Evolutionary conservation across 2,113 vertebrate genomes (phyloP), one percentile per base, ranked within the genome.

Genomic region (Melanotaenia duboulayi): DNA sequence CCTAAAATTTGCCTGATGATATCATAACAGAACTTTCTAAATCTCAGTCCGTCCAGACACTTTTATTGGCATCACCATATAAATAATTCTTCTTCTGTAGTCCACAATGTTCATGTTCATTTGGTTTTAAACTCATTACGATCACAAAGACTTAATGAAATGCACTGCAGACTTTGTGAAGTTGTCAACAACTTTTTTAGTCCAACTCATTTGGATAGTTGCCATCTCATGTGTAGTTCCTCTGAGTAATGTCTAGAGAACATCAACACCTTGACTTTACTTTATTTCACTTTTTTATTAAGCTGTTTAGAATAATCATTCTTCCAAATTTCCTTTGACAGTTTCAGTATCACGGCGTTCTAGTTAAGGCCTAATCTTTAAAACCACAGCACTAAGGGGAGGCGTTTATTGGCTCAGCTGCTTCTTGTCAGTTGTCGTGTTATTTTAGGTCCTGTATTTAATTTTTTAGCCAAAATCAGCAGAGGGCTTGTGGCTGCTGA

Each of bases 391-490:
- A 76, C 76, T 87, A 65, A 82, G 60, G 55, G 35, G 57, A 54
- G 68, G 79, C 24, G 40, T 62, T 50, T 71, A 42, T 19, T 23
- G 32, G 59, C 81, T 83, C 82, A 76, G 77, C 84, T 78, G 75
- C 60, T 80, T 83, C 81, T 80, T 83, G 68, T 84, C 64, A 59
- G 68, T 63, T 44, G 62, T 39, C 1, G 0, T 87, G 72, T 89
- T 91, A 82, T 89, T 91, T 87, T 75, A 83, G 68, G 57, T 80
- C 66, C 55, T 54, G 48, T 81, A 81, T 83, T 86, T 86, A 68
- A 79, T 80, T 87, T 82, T 82, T 48, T 48, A 68, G 77, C 90
- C 86, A 89, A 92, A 92, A 86, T 85, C 85, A 87, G 86, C 86
- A 85, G 54, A 57, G 78, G 74, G 83, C 81, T 65, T 82, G 76